A percentile compares a stretch with the other conserved stretches of the same genome.
Evolutionary conservation across 1,140 invertebrate species (phyloP).

Genomic region (Galleria mellonella): DNA sequence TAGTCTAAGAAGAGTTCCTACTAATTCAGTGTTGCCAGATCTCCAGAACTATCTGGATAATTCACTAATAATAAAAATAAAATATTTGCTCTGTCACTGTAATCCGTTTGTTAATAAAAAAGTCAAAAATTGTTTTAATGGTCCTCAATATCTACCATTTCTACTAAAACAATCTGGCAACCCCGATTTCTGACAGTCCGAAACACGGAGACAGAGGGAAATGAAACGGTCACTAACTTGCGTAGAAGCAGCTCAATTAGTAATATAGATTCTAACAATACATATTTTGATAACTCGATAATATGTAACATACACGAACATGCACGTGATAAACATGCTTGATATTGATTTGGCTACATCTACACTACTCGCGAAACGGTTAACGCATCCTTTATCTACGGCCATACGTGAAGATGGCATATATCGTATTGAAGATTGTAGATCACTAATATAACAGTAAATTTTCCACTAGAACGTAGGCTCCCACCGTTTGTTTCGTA

Average conservation of each 20-base stretch:
- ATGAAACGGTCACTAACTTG: constrained; percentile 34
- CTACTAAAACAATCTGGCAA: constrained; percentile 1
- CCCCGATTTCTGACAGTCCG: constrained; percentile 8
- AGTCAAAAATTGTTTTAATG: too few species aligned
- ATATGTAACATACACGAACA: constrained; percentile 60
- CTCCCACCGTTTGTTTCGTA: constrained; percentile 18
- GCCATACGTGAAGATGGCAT: constrained; percentile 25
- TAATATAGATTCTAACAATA: constrained; percentile 59
- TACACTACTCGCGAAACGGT: constrained; percentile 57
- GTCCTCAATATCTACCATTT: neutral
- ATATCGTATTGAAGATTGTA: constrained; percentile 14
- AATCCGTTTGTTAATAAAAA: too few species aligned
- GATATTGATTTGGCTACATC: constrained; percentile 60
- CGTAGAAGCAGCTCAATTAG: constrained; percentile 55
- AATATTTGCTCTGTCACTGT: too few species aligned
- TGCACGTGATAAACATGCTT: constrained; percentile 49
- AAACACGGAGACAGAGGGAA: constrained; percentile 14
- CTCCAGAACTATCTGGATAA: too few species aligned
- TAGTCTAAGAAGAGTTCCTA: constrained; percentile 54
- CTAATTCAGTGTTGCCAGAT: constrained; percentile 16
- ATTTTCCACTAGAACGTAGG: constrained; percentile 55
- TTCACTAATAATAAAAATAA: too few species aligned
- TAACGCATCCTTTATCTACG: constrained; percentile 58
- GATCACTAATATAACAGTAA: constrained; percentile 31
- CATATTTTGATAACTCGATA: constrained; percentile 61